Conservation (phyloP, 2,113 vertebrate species). For the Orthochromis indermauri region DNA sequence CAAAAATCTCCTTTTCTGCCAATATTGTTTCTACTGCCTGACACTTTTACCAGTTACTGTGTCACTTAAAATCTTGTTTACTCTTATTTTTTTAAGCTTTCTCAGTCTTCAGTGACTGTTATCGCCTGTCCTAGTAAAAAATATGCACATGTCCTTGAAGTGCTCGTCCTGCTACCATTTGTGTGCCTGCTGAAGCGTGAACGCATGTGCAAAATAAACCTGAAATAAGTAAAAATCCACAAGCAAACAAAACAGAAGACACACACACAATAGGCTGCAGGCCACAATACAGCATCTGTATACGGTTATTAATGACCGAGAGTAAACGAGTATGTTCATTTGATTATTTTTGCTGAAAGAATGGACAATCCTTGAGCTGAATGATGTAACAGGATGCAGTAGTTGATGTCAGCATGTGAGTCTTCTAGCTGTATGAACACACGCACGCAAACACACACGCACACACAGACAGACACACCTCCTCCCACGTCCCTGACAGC, state of each 20-base stretch:
- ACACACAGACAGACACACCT: conserved; percentile 1
- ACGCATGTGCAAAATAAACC: not conserved
- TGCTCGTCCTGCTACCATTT: not conserved
- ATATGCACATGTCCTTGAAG: not conserved
- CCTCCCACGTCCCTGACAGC: conserved; percentile 56
- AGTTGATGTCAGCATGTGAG: conserved; percentile 44
- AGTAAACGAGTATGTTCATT: not conserved
- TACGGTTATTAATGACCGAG: not conserved
- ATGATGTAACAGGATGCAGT: conserved; percentile 49
- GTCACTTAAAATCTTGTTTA: not conserved
- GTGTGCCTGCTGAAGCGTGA: not conserved
- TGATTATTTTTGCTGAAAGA: not conserved
- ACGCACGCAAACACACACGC: not conserved
- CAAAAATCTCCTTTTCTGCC: not conserved
- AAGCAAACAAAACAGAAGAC: not conserved
- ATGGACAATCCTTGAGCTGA: not conserved
- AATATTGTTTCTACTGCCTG: not conserved
- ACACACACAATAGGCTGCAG: not conserved
- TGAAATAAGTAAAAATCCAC: not conserved
- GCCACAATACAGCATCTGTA: not conserved
- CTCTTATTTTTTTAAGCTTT: not conserved
- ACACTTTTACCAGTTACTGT: not conserved
- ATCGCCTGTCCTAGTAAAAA: not conserved
- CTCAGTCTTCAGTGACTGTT: not conserved
- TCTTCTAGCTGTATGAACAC: conserved; percentile 18